These are phyloP conservation scores for Euthynnus affinis DNA, from an alignment of 2,797 vertebrate species.

Conservation along the genomic window DNA sequence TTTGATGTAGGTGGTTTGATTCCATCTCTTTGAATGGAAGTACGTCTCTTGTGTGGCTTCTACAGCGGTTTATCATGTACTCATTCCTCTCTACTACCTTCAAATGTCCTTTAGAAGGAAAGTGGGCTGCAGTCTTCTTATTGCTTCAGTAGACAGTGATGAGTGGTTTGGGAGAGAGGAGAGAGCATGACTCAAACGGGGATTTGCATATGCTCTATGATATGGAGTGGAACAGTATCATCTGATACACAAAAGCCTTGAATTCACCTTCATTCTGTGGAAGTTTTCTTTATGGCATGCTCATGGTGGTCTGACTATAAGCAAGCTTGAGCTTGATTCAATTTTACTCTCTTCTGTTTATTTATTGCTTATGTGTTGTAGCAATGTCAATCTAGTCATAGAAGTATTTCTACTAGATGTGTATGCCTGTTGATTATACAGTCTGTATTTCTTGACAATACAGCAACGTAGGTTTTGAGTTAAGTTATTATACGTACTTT, in stretches of 20 bases:
- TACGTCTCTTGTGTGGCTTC: slow-evolving; percentile 43
- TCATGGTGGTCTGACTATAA: background rate
- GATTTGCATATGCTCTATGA: slow-evolving; percentile 43
- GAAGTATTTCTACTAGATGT: slow-evolving; percentile 4
- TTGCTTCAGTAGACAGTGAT: slow-evolving; percentile 54
- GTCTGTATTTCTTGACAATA: background rate
- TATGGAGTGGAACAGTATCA: slow-evolving; percentile 42
- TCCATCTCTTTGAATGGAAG: slow-evolving; percentile 49
- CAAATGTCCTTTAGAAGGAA: slow-evolving; percentile 50
- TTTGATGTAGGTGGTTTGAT: slow-evolving; percentile 60
- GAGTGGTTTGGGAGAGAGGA: slow-evolving; percentile 43
- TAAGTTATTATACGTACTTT: background rate
- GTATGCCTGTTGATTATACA: background rate
- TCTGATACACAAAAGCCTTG: slow-evolving; percentile 29
- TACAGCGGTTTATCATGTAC: slow-evolving; percentile 47
- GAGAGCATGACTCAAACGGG: slow-evolving; percentile 33
- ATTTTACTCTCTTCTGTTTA: background rate
- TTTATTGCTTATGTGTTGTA: background rate
- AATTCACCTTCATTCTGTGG: slow-evolving; percentile 52
- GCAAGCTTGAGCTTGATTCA: background rate
- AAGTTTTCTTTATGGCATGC: background rate
- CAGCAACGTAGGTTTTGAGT: background rate
- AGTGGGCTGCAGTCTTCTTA: slow-evolving; percentile 46
- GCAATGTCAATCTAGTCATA: background rate
- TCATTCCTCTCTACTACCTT: slow-evolving; percentile 53